phyloP scores from a whole-genome alignment of 2,888 invertebrate genomes.

The Pristionchus exspectatus region DNA sequence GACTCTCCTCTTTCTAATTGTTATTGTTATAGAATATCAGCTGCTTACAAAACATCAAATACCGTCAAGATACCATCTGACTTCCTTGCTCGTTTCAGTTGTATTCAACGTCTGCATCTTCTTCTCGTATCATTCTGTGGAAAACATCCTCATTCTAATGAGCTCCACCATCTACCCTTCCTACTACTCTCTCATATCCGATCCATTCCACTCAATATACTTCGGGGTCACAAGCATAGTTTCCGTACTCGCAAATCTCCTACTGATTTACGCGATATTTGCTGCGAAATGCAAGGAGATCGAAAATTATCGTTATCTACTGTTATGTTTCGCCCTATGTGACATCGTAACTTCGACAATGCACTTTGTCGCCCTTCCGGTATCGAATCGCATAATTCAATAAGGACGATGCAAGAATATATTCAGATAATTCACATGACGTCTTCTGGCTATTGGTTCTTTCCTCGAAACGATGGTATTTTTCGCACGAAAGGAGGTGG shows the following conservation, averaged over 20 bases:
- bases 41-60: not conserved
- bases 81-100: not conserved
- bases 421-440: not conserved
- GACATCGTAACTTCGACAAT: not conserved
- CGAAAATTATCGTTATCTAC: not conserved
- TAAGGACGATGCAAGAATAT: too few relatives aligned
- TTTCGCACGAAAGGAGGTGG: not conserved
- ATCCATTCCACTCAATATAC: not conserved
- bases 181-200: not conserved
- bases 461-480: not conserved
- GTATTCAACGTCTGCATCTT: conserved; percentile 12
- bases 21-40: not conserved
- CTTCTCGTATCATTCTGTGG: not conserved
- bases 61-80: not conserved
- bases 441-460: not conserved
- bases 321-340: not conserved
- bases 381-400: not conserved
- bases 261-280: not conserved
- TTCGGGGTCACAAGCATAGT: not conserved
- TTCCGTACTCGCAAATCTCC: not conserved
- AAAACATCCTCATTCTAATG: not conserved
- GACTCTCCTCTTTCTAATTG: not conserved
- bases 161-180: not conserved
- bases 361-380: not conserved
- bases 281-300: not conserved